phyloP scores from a whole-genome alignment of 2,113 vertebrate genomes.

The Odocoileus virginianus region DNA sequence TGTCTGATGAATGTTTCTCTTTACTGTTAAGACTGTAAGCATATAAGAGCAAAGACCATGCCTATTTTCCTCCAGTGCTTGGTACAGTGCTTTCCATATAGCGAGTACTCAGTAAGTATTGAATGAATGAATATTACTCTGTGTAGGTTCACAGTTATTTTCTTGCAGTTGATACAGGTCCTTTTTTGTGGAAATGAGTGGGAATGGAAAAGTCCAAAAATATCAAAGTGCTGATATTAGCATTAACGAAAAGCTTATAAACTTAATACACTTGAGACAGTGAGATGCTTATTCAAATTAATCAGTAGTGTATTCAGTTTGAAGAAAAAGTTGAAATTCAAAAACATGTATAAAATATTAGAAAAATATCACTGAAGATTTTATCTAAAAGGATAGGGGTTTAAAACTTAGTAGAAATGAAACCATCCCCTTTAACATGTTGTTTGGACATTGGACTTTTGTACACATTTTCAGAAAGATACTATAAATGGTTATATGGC shows the following conservation, averaged over 20 bases:
- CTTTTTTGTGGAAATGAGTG: not conserved
- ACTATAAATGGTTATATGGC: not conserved
- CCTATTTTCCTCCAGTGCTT: not conserved
- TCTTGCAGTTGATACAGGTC: not conserved
- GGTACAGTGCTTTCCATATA: not conserved
- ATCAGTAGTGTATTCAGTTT: not conserved
- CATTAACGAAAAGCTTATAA: not conserved
- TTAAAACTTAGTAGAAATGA: slow-evolving; percentile 2
- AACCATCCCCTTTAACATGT: not conserved
- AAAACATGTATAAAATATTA: not conserved
- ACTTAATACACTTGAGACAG: not conserved
- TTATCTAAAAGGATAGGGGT: not conserved
- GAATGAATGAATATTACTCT: not conserved
- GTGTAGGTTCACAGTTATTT: not conserved
- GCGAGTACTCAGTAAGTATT: not conserved
- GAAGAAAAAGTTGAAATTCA: slow-evolving; percentile 17
- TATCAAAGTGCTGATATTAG: not conserved
- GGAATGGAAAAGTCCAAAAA: not conserved
- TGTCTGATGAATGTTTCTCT: not conserved
- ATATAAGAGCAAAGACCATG: not conserved
- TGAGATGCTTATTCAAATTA: not conserved
- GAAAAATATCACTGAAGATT: not conserved
- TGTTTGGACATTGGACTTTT: slow-evolving; percentile 7
- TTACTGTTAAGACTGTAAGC: not conserved
- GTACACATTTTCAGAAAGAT: not conserved